Base-by-base conservation (phyloP, 2,113 vertebrate species). In the Stegastes partitus region DNA sequence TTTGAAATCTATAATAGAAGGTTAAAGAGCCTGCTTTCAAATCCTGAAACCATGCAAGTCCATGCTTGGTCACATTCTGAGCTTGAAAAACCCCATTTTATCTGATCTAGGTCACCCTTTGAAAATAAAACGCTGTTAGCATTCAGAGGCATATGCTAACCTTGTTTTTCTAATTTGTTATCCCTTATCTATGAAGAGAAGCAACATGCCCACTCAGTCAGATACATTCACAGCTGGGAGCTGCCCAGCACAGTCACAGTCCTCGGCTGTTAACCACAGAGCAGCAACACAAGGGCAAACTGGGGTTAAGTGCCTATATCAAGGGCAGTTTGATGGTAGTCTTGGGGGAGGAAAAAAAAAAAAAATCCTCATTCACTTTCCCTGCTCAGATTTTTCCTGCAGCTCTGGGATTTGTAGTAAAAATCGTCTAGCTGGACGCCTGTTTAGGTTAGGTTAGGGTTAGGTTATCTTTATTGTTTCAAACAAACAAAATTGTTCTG, bases 241-340 rank as follows among this genome's bases (percentile, higher is more conserved):
- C 74, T 75, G 74, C 59, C 45, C 31, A 58, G 50, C 37, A 50
- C 51, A 69, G 62, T 73, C 63, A 63, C 73, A 68, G 55, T 79
- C 22, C 47, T 53, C 47, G 59, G 65, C 74, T 79, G 56, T 18
- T 74, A 78, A 68, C 58, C 68, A 73, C 73, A 71, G 39, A 75
- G 81, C 54, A 31, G 62, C 44, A 14, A 53, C 59, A 49, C 62
- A 57, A 70, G 84, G 71, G 71, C 49, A 87, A 79, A 79, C 47
- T 74, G 62, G 68, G 66, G 79, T 83, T 82, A 86, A 87, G 74
- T 85, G 74, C 61, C 64, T 66, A 49, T 78, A 77, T 86, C 77
- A 67, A 67, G 76, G 59, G 39, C 70, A 58, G 74, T 47, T 64
- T 34, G 26, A 55, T 77, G 62, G 45, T 26, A 57, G 75, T 22